Base-by-base conservation (phyloP, 1,140 invertebrate genomes). In the Heliconius melpomene region DNA sequence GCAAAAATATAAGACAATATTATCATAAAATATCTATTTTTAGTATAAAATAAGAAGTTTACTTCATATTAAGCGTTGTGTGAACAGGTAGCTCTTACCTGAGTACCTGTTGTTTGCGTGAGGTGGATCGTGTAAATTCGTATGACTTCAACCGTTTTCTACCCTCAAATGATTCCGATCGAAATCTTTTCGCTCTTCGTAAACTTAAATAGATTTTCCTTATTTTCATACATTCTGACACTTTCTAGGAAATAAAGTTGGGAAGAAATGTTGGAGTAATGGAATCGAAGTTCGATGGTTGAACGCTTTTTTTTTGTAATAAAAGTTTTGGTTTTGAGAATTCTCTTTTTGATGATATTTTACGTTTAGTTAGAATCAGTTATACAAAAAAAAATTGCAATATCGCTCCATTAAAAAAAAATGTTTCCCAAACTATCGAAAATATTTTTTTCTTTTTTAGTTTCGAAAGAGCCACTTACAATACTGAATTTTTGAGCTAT, bases 91-190 rank as follows among this genome's bases (percentile, higher is more conserved):
- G 32, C 50, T 46, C 36, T 46, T 46, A 46, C 40, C 7, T 26
- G 11, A 9, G 26, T 66, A 66, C 23, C n/a, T 26, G 60, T 80
- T 75, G 74, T 79, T 75, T 26, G 74, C 40, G 79, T 76, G 74
- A 73, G 70, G 38, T 66, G 79, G 76, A 23, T 81, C 79, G 79
- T 70, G 75, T 81, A 81, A 75, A 80, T 80, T 76, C 75, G 72
- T 52, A 77, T 80, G 75, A 78, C 75, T 81, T 78, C 72, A 80
- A 75, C 50, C 75, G 75, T 72, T 78, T 78, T 77, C 76, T 50
- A 77, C 75, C 80, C 74, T 76, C 71, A 76, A 76, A 79, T 79
- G 70, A 79, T 79, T 77, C 73, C 72, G 57, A 77, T 79, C 77
- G 66, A 76, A 72, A 73, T 26, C 20, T 77, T 72, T 40, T 66